Base-by-base conservation (phyloP, 2,113 vertebrate genomes). In the Mobula birostris region DNA sequence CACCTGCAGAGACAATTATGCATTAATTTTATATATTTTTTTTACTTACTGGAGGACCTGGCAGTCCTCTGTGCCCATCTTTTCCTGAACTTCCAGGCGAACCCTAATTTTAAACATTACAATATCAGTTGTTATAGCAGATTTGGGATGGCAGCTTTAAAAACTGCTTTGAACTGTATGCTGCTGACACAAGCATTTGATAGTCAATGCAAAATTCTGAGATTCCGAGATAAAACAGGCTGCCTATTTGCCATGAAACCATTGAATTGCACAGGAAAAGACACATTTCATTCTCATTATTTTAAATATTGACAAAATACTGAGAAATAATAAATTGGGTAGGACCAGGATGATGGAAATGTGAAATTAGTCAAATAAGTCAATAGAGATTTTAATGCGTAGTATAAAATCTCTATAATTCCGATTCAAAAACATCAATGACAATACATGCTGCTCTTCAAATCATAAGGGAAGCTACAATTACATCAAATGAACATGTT, bases 101-200 rank as follows among this genome's bases (percentile, higher is more conserved):
- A 93, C 91, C 91, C 91, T 93, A 93, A 76, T 7, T 27, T 74
- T 24, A 74, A 93, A 74, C 68, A 93, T 74, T 14, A 11, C 5
- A 48, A 72, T 27, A 93, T 74, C 9, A 93, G 70, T 56, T 14
- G 6, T 77, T 77, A 29, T n/a, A n/a, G 76, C 58, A 90, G 7
- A 19, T 36, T 66, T 15, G 36, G 24, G 32, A 27, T 74, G 63
- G 36, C 70, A 74, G 48, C 19, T 11, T 76, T 24, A 93, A 32
- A 90, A 68, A 7, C 12, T 68, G 29, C 24, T 93, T 92, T 27
- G 19, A 92, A 17, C 7, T 92, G 66, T 48, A 48, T 72, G 36
- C 19, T 48, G 36, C 36, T 72, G n/a, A 48, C 7, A 92, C 7
- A 32, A 88, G 58, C 61, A 90, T 58, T n/a, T 68, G 70, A 7